Evolutionary conservation across 2,888 invertebrate species (phyloP).

Genomic region (Halocaridina rubra): DNA sequence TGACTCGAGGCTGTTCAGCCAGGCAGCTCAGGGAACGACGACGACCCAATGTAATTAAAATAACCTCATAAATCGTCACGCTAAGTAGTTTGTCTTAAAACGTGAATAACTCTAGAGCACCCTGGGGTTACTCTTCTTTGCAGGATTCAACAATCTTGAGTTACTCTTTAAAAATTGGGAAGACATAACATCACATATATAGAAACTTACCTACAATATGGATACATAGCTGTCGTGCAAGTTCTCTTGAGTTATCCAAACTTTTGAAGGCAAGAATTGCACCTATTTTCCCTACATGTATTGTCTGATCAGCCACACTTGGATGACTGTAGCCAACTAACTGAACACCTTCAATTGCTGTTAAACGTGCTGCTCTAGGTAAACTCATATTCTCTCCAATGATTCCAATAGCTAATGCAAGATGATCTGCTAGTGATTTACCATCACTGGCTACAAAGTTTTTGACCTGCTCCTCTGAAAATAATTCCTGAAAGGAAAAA

Average conservation of each 20-base stretch:
- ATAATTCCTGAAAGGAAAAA: conserved; percentile 24
- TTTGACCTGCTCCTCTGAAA: conserved; percentile 67
- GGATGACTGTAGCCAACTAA: conserved; percentile 52
- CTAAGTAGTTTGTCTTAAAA: no score
- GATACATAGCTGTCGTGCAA: conserved; percentile 42
- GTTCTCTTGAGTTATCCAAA: neutral
- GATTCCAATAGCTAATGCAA: conserved; percentile 86
- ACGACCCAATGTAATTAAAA: no score
- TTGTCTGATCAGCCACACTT: neutral
- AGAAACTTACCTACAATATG: conserved; percentile 50
- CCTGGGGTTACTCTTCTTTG: no score
- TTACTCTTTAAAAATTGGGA: no score
- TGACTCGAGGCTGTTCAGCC: no score
- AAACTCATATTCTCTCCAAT: conserved; percentile 88
- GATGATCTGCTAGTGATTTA: conserved; percentile 81
- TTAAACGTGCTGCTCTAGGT: conserved; percentile 69
- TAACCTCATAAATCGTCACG: no score
- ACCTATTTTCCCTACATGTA: conserved; percentile 32
- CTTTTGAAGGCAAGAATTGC: conserved; percentile 29
- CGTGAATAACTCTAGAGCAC: no score
- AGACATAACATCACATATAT: no score
- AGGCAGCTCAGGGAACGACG: no score
- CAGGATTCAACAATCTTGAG: no score
- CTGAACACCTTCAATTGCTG: neutral
- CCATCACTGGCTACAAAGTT: conserved; percentile 75